phyloP scores from a whole-genome alignment of 2,797 vertebrate genomes.

The Notoglanidium macrostoma region DNA sequence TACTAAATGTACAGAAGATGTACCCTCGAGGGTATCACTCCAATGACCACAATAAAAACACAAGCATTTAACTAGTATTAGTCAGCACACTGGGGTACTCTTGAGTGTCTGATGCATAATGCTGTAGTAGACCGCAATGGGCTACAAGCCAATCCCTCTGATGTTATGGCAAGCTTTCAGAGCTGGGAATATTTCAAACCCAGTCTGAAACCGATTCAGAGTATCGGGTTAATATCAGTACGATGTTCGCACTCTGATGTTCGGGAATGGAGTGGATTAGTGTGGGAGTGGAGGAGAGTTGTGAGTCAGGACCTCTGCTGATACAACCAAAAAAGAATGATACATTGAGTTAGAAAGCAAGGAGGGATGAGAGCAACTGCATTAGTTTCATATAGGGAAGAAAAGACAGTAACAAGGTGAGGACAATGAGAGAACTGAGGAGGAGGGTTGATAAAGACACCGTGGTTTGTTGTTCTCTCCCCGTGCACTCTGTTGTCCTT shows the following conservation, averaged over 20 bases:
- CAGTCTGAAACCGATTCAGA: background rate
- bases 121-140: background rate
- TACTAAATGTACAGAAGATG: background rate
- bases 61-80: background rate
- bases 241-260: background rate
- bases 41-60: background rate
- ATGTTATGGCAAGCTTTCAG: background rate
- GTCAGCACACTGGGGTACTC: background rate
- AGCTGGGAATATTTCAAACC: background rate
- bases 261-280: background rate
- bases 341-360: conserved; percentile 35
- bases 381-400: background rate
- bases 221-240: background rate
- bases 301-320: conserved; percentile 32
- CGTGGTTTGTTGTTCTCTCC: conserved; percentile 20
- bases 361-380: background rate
- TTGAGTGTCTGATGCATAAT: background rate
- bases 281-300: background rate
- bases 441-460: conserved; percentile 19
- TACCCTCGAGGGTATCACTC: background rate
- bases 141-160: background rate
- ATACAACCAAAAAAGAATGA: conserved; percentile 35
- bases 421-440: conserved; percentile 1
- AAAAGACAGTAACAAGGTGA: background rate
- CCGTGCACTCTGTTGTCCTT: conserved; percentile 16